Percentiles rank a stretch among this genome's conserved stretches.
These are phyloP conservation scores for Melanotaenia duboulayi DNA, from an alignment of 2,113 vertebrate genomes.

Conservation along the genomic window DNA sequence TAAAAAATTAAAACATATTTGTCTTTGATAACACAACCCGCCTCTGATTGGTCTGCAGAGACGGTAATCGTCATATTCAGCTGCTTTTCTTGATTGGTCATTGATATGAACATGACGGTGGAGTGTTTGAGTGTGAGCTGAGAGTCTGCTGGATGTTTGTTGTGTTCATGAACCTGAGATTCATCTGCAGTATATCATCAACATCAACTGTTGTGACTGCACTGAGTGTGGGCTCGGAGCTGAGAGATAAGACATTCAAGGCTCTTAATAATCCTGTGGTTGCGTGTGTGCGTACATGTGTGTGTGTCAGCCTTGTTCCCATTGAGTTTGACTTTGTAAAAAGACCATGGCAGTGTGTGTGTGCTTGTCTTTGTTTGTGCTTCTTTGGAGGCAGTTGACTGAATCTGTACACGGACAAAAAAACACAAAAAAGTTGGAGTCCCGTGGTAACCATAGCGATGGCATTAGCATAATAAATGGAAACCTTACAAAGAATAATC, in stretches of 20 bases:
- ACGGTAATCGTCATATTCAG: no score
- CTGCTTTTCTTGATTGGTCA: no score
- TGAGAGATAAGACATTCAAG: neutral
- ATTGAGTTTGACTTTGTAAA: conserved; percentile 33
- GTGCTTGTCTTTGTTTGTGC: conserved; percentile 28
- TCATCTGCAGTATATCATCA: conserved; percentile 22
- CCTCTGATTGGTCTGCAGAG: no score
- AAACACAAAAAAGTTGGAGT: conserved; percentile 1
- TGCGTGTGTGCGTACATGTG: conserved; percentile 11
- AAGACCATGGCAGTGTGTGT: conserved; percentile 30
- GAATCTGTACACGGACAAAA: conserved; percentile 8
- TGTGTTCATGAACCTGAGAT: conserved; percentile 1
- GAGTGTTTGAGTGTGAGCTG: neutral
- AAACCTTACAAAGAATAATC: conserved; percentile 6
- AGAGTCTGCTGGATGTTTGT: neutral
- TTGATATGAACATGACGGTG: no score
- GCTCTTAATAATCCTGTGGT: no score
- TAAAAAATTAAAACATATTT: no score
- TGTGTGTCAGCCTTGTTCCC: conserved; percentile 7
- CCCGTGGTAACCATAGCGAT: conserved; percentile 32
- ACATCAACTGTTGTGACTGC: conserved; percentile 42
- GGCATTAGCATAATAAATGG: conserved; percentile 18
- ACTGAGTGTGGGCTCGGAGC: neutral
- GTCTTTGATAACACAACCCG: no score
- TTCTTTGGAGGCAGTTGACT: conserved; percentile 19